Base-by-base conservation (phyloP, 2,797 vertebrate species). In the Ceryle rudis region DNA sequence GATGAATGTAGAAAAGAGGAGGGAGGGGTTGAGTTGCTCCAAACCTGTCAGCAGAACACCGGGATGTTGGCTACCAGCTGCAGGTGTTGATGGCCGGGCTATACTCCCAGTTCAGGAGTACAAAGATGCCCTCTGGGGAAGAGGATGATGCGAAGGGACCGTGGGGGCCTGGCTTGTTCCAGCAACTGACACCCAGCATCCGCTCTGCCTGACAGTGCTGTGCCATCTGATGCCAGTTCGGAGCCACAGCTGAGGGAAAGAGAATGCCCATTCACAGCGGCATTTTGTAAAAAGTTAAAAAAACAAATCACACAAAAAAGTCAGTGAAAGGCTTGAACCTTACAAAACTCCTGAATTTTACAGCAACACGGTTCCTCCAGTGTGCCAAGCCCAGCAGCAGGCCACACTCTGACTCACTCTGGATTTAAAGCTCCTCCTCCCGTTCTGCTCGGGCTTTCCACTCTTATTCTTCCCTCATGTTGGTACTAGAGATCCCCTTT, bases 1-100 rank as follows among this genome's bases (percentile, higher is more conserved):
- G 42, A 28, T 1, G 42, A 28, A 60, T 4, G 3, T 5, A 44
- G 61, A 9, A 19, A 25, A 23, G 35, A 46, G 52, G 18, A 54
- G 49, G 25, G n/a, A 28, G 28, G 26, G 19, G 14, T 2, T 5
- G 52, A 39, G 14, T 0, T n/a, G 8, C 14, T 10, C 14, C 1
- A 7, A 1, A 22, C 22, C 22, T 2, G 1, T 6, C 26, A 8
- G 55, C 10, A 18, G 44, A 31, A 29, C 0, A 1, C n/a, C 1
- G 1, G 54, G 60, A 10, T 7, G 39, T 5, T 2, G 6, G 28
- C 64, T 25, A 3, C 5, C 19, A 13, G 60, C 17, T 19, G 65
- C 17, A 2, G 31, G 33, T 0, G 31, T 6, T 9, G 41, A 7
- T 1, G 12, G 22, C 29, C n/a, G 4, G 64, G 49, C 49, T 31